Evolutionary conservation across 1,140 invertebrate species (phyloP), one percentile per base, ranked within the genome.

Genomic region (Caerostris extrusa): DNA sequence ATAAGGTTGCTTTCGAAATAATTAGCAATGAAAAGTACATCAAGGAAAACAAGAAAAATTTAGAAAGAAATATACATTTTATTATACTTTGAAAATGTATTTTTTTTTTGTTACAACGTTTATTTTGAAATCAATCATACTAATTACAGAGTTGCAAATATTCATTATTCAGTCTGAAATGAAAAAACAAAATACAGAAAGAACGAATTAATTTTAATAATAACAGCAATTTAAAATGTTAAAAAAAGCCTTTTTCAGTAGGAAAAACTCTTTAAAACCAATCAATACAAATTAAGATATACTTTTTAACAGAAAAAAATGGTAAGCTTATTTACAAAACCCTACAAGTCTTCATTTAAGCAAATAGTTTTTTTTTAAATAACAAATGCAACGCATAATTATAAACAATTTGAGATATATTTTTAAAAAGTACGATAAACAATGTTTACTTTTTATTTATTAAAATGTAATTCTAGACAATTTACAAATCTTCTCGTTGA

Each of bases 21-120:
- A 67, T 14, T 67, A 3, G 17, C 61, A 12, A 17, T 10, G 1
- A 64, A 1, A 64, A 64, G 17, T 64, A 64, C 12, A 10, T 12
- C 12, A 64, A 14, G 5, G 8, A 0, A 64, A 12, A 64, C 12
- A 7, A 34, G 0, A 34, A 34, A 34, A 34, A 34, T 34, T 34
- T 34, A 34, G 3, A 71, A 77, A 50, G 10, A 77, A 12, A 53
- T 12, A 53, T 3, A 8, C 71, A 50, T 12, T 34, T 77, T 12
- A 77, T 77, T 53, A 14, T 77, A 53, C 71, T 77, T 77, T 77
- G 71, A 77, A 77, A 64, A n/a, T n/a, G n/a, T n/a, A n/a, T n/a
- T n/a, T n/a, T n/a, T n/a, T n/a, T n/a, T 77, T 77, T 77, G n/a
- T 53, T 50, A 77, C 34, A 53, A 50, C 53, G 7, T 12, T 77